A percentile compares a stretch with the other conserved stretches of the same genome.
Evolutionary conservation across 2,113 vertebrate genomes (phyloP).

Genomic region (Chloebia gouldiae): DNA sequence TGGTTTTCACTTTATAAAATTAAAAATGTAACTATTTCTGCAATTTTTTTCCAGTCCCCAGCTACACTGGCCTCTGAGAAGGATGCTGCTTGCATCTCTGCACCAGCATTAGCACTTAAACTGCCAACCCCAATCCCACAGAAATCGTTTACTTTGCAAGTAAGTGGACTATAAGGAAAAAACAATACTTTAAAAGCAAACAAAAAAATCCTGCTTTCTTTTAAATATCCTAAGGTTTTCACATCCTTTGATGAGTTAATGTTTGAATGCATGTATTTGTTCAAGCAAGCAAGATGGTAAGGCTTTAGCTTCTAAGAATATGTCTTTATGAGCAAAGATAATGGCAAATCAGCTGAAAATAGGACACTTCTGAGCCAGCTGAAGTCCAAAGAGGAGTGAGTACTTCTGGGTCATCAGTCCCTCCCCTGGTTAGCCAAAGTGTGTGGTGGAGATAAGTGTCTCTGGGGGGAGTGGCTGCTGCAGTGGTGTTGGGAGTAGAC

Average conservation of each 20-base stretch:
- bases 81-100: conserved; percentile 77
- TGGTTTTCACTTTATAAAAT: neutral
- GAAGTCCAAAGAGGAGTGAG: neutral
- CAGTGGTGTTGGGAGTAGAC: neutral
- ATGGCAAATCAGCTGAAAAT: neutral
- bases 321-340: neutral
- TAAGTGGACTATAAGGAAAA: neutral
- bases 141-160: conserved; percentile 85
- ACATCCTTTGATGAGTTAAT: neutral
- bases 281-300: neutral
- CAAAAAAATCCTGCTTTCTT: neutral
- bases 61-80: conserved; percentile 79
- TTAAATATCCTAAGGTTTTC: neutral
- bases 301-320: neutral
- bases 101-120: conserved; percentile 80
- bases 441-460: neutral
- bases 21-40: neutral
- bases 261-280: neutral
- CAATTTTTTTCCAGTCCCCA: conserved; percentile 70
- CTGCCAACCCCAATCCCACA: conserved; percentile 85
- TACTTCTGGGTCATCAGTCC: neutral
- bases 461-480: neutral
- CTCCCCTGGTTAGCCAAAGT: neutral
- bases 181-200: neutral
- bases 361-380: neutral